A percentile compares a stretch with the other conserved stretches of the same genome.
Evolutionary conservation across 1,140 invertebrate species (phyloP).

Genomic region (Leptinotarsa defecta): DNA sequence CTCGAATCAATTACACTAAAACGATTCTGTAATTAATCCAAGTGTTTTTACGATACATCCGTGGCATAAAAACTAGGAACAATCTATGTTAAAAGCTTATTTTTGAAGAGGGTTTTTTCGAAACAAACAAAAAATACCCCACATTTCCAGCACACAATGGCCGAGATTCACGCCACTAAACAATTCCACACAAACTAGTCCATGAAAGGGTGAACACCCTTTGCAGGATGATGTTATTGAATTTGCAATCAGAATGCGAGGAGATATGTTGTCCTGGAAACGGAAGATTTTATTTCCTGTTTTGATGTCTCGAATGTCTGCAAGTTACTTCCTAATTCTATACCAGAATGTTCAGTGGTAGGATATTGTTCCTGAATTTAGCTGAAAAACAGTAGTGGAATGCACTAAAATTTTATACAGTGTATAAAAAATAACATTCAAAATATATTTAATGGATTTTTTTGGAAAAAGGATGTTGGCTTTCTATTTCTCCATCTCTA

Average conservation of each 20-base stretch:
- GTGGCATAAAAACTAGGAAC: no score
- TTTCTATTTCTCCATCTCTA: no score
- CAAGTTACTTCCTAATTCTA: background rate
- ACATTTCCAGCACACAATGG: background rate
- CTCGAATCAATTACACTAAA: no score
- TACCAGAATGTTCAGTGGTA: no score
- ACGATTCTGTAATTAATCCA: no score
- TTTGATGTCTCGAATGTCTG: background rate
- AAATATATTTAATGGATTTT: no score
- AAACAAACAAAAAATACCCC: background rate
- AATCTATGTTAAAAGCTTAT: background rate
- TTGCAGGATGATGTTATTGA: background rate
- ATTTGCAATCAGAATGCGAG: background rate
- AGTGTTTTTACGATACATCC: no score
- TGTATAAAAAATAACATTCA: no score
- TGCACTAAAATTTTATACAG: no score
- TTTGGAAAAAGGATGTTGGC: no score
- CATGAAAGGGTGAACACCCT: background rate
- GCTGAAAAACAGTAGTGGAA: no score
- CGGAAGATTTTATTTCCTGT: slow-evolving; percentile 1
- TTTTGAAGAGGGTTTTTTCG: background rate
- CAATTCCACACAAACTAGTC: background rate
- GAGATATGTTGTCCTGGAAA: background rate
- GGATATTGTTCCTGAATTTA: no score
- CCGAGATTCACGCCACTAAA: background rate